Percentiles rank a stretch among this genome's conserved stretches.
These are phyloP conservation scores for Apamea sordens DNA, from an alignment of 2,888 invertebrate genomes.

Conservation along the genomic window DNA sequence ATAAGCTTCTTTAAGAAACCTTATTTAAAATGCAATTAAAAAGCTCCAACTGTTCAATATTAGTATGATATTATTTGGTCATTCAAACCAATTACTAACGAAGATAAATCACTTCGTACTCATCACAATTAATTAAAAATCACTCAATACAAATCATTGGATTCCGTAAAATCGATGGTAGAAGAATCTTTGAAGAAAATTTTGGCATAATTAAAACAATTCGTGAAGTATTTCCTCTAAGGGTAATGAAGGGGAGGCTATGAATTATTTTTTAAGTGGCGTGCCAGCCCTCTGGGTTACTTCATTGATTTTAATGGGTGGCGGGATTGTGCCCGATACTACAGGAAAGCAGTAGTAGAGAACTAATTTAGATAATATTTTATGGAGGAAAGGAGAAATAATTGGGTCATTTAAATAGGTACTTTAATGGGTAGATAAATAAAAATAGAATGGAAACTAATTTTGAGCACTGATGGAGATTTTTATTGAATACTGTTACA, in stretches of 20 bases:
- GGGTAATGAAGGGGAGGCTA: conserved; percentile 76
- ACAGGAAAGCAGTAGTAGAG: conserved; percentile 17
- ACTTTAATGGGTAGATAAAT: background rate
- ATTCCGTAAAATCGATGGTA: conserved; percentile 54
- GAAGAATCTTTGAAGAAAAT: conserved; percentile 57
- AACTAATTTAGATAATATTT: conserved; percentile 48
- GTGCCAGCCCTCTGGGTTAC: conserved; percentile 67
- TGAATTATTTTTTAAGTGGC: conserved; percentile 84
- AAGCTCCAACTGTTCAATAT: background rate
- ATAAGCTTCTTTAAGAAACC: background rate
- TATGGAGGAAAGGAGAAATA: background rate
- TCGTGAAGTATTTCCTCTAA: conserved; percentile 73
- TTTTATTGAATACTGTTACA: background rate
- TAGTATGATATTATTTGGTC: background rate
- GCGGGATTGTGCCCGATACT: conserved; percentile 46
- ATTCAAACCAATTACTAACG: conserved; percentile 15
- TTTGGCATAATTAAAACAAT: conserved; percentile 73
- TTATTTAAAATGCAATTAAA: background rate
- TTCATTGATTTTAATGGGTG: conserved; percentile 80
- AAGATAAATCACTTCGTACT: conserved; percentile 21
- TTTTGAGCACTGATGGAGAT: no score
- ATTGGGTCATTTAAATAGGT: background rate
- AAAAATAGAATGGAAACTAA: background rate
- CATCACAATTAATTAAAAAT: conserved; percentile 52
- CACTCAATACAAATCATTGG: conserved; percentile 34